Evolutionary conservation across 2,113 vertebrate genomes (phyloP).

Genomic region (Hippocampus barbouri): DNA sequence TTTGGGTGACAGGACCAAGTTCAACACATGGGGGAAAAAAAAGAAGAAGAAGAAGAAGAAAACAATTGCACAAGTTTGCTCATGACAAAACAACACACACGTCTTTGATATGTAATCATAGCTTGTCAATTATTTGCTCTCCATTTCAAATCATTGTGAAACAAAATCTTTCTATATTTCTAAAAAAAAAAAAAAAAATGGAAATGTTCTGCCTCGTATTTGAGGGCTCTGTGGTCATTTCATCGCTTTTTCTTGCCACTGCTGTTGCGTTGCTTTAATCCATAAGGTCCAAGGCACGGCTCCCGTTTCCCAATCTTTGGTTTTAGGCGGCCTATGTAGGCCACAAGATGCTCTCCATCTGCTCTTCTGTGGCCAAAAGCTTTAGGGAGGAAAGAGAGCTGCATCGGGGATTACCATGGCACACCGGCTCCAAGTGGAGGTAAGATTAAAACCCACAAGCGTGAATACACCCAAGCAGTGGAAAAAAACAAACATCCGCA

Average conservation of each 20-base stretch:
- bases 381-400: constrained; percentile 23
- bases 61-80: too few relatives aligned
- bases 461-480: not conserved
- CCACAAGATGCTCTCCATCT: constrained; percentile 63
- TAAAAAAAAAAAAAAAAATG: not conserved
- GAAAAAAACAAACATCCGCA: not conserved
- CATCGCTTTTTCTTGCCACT: constrained; percentile 5
- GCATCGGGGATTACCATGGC: constrained; percentile 7
- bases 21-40: too few relatives aligned
- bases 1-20: too few relatives aligned
- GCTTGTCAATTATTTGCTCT: too few relatives aligned
- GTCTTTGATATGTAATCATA: too few relatives aligned
- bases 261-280: constrained; percentile 29
- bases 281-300: constrained; percentile 31
- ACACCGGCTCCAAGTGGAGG: constrained; percentile 5
- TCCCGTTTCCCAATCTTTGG: constrained; percentile 40
- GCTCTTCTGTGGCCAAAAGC: constrained; percentile 48
- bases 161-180: too few relatives aligned
- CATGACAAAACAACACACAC: too few relatives aligned
- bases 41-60: too few relatives aligned
- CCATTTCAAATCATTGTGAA: too few relatives aligned
- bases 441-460: constrained; percentile 4
- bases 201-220: too few relatives aligned
- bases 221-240: not conserved
- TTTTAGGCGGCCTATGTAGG: constrained; percentile 54